Evolutionary conservation across 2,797 vertebrate species (phyloP), one percentile per base, ranked within the genome.

Genomic region (Pangasius mekongensis): DNA sequence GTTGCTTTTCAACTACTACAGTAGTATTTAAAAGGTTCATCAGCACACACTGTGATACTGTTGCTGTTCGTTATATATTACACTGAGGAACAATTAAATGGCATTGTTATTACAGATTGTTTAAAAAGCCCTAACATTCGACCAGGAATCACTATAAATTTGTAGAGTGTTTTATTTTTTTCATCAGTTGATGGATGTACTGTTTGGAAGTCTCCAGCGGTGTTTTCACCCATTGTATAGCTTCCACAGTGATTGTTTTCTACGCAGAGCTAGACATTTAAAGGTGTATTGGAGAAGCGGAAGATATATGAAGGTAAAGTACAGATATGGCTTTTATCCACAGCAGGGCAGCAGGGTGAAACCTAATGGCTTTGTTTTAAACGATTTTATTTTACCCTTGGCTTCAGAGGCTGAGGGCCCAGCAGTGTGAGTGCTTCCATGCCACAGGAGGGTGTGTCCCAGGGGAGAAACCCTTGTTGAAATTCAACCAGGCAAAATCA

Each of bases 351-450:
- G 90, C 89, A 89, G 87, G 89, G 86, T 66, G 89, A 92, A 91
- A 93, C 90, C 90, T 92, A 94, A 94, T 94, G 93, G 92, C 93
- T 93, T 94, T 84, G 89, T 94, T 91, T 80, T 92, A 94, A 93
- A 92, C 84, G 10, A 91, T 93, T 94, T 94, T 93, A 93, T 91
- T 93, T 93, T 91, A 92, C 94, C 91, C 86, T 92, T 90, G 90
- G 66, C 60, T 47, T 22, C 64, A 47, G 30, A n/a, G 18, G 87
- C 86, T 64, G 49, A 56, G 86, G 80, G 27, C 78, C 74, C 73
- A 60, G 58, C 33, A 74, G 60, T 54, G 3, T 7, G 64, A 54
- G 30, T 54, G 64, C 22, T 30, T 52, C 18, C n/a, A 52, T 67
- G 83, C 66, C 20, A 71, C 47, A 27, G 66, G 66, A 13, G 0